Base-by-base conservation (phyloP, 2,888 invertebrate genomes). In the Carabus problematicus region DNA sequence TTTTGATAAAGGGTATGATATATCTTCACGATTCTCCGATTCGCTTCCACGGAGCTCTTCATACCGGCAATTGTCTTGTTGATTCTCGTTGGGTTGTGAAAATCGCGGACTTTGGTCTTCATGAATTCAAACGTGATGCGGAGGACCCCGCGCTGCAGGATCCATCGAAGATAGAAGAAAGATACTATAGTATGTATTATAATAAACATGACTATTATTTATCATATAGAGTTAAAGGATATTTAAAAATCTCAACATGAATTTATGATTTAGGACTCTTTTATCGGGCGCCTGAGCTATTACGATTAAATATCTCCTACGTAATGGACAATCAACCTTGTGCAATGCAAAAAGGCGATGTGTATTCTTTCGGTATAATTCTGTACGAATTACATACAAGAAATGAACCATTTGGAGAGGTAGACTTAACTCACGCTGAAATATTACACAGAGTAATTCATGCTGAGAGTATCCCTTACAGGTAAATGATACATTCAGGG, bases 71-170 rank as follows among this genome's bases (percentile, higher is more conserved):
- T 82, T 97, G 97, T 81, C 85, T 97, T 70, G 94, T 97, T 70
- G 97, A 97, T 83, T 95, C 95, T 29, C 88, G 97, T 40, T 97
- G 96, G 96, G 95, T 97, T 70, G 91, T 97, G 59, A 95, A 98
- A 81, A 85, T 97, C 40, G 88, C 95, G 0, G 97, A 97, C 83
- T 97, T 95, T 78, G 97, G 97, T 0, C 85, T 97, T 55, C 89
- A 91, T 73, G 93, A 95, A 78, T 95, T 97, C 79, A 90, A 94
- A 76, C 87, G 87, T 73, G 92, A 90, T 11, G 90, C 91, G 73
- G 85, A 91, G 73, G 88, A 87, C 52, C 86, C 86, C 29, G 82
- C 84, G 0, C 73, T 82, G 64, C 80, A 82, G 72, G 91, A 92
- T 72, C 84, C 87, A 0, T 81, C 79, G 19, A 85, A 85, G 70